A percentile compares a stretch with the other conserved stretches of the same genome.
These are phyloP conservation scores for Aleiodes testaceus DNA, from an alignment of 2,888 invertebrate species.

Conservation along the genomic window DNA sequence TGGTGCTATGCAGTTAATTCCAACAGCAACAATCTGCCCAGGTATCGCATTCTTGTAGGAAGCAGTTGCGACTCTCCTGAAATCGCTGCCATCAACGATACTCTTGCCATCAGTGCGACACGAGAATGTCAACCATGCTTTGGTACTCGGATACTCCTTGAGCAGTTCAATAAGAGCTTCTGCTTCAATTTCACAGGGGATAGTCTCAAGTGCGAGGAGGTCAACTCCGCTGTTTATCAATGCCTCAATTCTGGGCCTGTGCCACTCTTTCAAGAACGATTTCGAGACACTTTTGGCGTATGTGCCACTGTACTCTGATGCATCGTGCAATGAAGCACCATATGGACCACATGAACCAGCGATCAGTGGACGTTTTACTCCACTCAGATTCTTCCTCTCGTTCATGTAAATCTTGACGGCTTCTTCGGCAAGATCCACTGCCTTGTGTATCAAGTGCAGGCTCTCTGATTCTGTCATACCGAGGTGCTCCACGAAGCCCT, in stretches of 20 bases:
- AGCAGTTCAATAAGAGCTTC: conserved; percentile 86
- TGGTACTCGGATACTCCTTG: conserved; percentile 82
- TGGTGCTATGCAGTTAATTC: conserved; percentile 89
- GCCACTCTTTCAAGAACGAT: conserved; percentile 84
- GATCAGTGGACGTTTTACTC: conserved; percentile 77
- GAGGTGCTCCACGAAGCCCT: conserved; percentile 80
- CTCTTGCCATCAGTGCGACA: conserved; percentile 80
- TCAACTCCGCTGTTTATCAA: conserved; percentile 87
- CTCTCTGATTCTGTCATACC: conserved; percentile 80
- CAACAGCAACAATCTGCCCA: conserved; percentile 85
- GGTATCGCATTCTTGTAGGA: conserved; percentile 77
- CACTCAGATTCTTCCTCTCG: conserved; percentile 42
- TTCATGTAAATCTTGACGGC: conserved; percentile 74
- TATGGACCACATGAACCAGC: conserved; percentile 94
- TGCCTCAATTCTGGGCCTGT: conserved; percentile 85
- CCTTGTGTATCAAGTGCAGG: conserved; percentile 81
- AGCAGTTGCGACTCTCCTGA: conserved; percentile 81
- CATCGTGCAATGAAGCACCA: conserved; percentile 91
- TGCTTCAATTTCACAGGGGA: conserved; percentile 88
- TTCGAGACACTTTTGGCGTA: conserved; percentile 81
- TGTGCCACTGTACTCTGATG: conserved; percentile 91
- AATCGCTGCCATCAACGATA: conserved; percentile 86
- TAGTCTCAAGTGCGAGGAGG: conserved; percentile 90
- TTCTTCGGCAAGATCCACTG: conserved; percentile 82
- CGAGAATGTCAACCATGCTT: conserved; percentile 91